Evolutionary conservation across 2,797 vertebrate genomes (phyloP).

Genomic region (Danio kyathit): DNA sequence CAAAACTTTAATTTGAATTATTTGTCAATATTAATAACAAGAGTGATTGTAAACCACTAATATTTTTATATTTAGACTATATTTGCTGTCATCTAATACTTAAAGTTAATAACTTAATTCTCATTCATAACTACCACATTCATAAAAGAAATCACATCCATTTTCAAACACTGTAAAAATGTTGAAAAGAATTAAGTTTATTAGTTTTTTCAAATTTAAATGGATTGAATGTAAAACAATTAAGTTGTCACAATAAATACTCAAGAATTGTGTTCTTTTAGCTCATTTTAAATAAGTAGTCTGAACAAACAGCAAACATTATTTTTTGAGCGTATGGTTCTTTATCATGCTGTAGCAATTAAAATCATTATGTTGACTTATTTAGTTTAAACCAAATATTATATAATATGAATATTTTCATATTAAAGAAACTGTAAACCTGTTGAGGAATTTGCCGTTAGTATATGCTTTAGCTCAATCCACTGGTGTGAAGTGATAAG

Average conservation of each 20-base stretch:
- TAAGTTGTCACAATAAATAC: too few relatives aligned
- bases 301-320: too few relatives aligned
- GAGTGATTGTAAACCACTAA: background rate
- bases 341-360: background rate
- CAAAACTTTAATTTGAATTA: too few relatives aligned
- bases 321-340: too few relatives aligned
- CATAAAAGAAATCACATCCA: too few relatives aligned
- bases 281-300: too few relatives aligned
- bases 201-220: too few relatives aligned
- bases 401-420: background rate
- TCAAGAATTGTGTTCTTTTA: too few relatives aligned
- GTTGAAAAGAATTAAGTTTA: too few relatives aligned
- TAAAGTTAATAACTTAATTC: background rate
- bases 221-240: too few relatives aligned
- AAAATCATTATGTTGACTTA: background rate
- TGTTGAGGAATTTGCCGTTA: background rate
- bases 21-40: too few relatives aligned
- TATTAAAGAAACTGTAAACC: background rate
- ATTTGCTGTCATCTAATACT: background rate
- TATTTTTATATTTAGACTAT: background rate
- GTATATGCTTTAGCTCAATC: background rate
- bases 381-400: background rate
- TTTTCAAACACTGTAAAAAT: background rate
- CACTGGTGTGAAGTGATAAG: background rate
- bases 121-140: too few relatives aligned